Percentiles rank a stretch among this genome's conserved stretches.
Conservation (phyloP, 1,140 invertebrate genomes). For the Semibalanus balanoides region DNA sequence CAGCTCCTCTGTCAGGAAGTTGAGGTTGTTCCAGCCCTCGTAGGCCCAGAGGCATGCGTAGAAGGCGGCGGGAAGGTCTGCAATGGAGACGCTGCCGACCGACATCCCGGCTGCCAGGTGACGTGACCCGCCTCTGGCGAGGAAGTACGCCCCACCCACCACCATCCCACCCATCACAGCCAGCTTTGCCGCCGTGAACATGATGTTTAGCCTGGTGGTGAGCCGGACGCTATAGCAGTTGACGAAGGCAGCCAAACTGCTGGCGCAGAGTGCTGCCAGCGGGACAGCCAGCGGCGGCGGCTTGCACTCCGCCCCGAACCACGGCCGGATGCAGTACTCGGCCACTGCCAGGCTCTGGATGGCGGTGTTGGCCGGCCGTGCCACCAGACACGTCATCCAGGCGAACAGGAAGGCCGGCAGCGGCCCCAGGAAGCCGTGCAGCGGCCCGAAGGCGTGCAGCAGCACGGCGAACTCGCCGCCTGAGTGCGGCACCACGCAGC, state of each 20-base stretch:
- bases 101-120: neutral
- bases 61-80: conserved; percentile 56
- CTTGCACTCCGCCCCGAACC: neutral
- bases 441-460: conserved; percentile 11
- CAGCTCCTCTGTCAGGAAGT: conserved; percentile 87
- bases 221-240: conserved; percentile 51
- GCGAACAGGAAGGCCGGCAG: too few relatives aligned
- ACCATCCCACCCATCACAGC: conserved; percentile 68
- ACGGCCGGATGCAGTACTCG: too few relatives aligned
- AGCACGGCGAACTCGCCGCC: too few relatives aligned
- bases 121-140: neutral
- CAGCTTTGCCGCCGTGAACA: conserved; percentile 80
- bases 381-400: too few relatives aligned
- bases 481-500: neutral
- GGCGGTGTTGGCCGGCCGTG: too few relatives aligned
- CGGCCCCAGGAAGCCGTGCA: neutral
- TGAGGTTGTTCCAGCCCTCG: conserved; percentile 86
- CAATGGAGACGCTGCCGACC: conserved; percentile 9
- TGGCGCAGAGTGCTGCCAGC: conserved; percentile 13
- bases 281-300: conserved; percentile 9
- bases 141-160: conserved; percentile 55
- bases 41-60: conserved; percentile 95
- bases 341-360: too few relatives aligned
- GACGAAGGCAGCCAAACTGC: conserved; percentile 57
- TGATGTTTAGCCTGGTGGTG: conserved; percentile 53